Evolutionary conservation across 2,113 vertebrate species (phyloP), one percentile per base, ranked within the genome.

Genomic region (Carlito syrichta): DNA sequence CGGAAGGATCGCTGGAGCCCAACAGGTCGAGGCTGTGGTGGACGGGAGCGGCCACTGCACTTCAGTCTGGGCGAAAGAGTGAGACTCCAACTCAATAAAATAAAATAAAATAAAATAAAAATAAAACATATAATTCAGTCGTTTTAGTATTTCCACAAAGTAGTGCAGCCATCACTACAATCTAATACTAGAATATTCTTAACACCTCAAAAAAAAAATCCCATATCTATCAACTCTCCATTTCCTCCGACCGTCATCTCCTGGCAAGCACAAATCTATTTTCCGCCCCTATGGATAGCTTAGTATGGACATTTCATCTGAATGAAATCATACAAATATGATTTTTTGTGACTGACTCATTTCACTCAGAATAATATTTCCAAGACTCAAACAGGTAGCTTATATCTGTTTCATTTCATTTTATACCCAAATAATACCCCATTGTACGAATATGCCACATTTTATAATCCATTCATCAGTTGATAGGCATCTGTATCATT

Each of bases 151-250:
- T 2, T 3, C 25, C 66, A 73, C 74, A 5, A 56, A 52, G 62
- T 1, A 8, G 22, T 6, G 27, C 2, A 1, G 30, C 19, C 6
- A 2, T 17, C 58, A 30, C 4, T 16, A 4, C 0, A 1, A 5
- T 27, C n/a, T 69, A 3, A 6, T n/a, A 19, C 32, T 1, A 20
- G 81, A 45, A 35, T 19, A 17, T 71, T 30, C 52, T n/a, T 3
- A 1, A 20, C 23, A 1, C 50, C 58, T 43, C 8, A 1, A 0
- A 45, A 12, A 56, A 54, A 2, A 17, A 68, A 6, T 17, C 2
- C 50, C 0, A 1, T 3, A 8, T n/a, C 17, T 3, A 1, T 8
- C 5, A 38, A 8, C 6, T 38, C 84, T 54, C 5, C 2, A 0
- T 32, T 40, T 48, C 54, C 2, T 48, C 76, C 38, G 20, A 16